Evolutionary conservation across 2,888 invertebrate species (phyloP).

Genomic region (Stictocephala bisonia): DNA sequence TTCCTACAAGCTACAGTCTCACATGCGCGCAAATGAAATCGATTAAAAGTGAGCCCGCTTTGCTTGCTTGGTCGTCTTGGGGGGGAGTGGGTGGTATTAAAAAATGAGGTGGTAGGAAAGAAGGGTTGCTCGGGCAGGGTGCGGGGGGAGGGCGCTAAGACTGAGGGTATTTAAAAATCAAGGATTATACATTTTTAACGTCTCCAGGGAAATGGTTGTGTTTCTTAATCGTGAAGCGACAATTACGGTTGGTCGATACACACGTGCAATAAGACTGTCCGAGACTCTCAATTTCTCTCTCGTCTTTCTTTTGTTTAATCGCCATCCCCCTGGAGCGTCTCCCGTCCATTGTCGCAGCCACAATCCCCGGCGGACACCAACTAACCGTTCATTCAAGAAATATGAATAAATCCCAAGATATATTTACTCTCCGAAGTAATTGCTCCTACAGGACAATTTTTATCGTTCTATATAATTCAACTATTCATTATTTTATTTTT

Average conservation of each 20-base stretch:
- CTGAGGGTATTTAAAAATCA: constrained; percentile 51
- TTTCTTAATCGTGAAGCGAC: constrained; percentile 33
- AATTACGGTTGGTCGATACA: constrained; percentile 31
- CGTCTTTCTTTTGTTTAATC: constrained; percentile 18
- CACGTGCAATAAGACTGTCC: background rate
- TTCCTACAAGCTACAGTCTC: constrained; percentile 69
- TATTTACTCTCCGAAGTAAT: too few species aligned
- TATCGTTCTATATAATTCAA: too few species aligned
- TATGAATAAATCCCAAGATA: constrained; percentile 2
- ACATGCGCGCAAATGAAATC: constrained; percentile 76
- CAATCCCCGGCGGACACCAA: too few species aligned
- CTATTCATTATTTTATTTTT: too few species aligned
- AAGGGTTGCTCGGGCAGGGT: constrained; percentile 43
- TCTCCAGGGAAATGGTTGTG: constrained; percentile 47
- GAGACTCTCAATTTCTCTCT: background rate
- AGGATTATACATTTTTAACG: constrained; percentile 51
- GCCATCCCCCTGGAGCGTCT: background rate
- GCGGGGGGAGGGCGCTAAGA: constrained; percentile 35
- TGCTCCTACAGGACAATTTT: too few species aligned
- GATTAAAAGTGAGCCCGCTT: constrained; percentile 71
- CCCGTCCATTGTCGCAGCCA: background rate
- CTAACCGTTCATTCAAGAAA: background rate
- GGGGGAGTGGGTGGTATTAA: constrained; percentile 50
- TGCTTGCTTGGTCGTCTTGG: constrained; percentile 49
- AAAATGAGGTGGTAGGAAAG: constrained; percentile 51